Conservation (phyloP, 2,113 vertebrate species). For the Nanorana parkeri region DNA sequence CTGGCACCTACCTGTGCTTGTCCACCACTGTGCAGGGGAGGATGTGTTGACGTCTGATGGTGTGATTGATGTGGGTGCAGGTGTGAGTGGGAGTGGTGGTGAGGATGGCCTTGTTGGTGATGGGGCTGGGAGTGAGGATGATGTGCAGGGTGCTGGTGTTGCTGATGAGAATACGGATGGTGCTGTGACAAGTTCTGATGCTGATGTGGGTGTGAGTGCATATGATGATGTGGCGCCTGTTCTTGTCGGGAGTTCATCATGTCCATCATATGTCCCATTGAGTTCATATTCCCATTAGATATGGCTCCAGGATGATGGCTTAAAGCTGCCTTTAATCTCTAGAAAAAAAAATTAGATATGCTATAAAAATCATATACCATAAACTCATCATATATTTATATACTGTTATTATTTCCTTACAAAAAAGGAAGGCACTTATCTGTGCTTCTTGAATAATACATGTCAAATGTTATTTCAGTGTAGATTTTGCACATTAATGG, state of each 20-base stretch:
- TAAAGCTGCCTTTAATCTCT: conserved; percentile 97
- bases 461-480: too few relatives aligned
- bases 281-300: conserved; percentile 95
- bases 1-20: conserved; percentile 84
- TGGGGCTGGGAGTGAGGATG: conserved; percentile 88
- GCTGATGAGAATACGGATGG: conserved; percentile 79
- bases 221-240: conserved; percentile 87
- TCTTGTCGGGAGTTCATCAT: conserved; percentile 97
- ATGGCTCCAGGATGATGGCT: conserved; percentile 93
- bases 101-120: conserved; percentile 90
- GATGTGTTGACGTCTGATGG: conserved; percentile 94
- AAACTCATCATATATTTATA: too few relatives aligned
- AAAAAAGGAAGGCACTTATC: too few relatives aligned
- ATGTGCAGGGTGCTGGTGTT: conserved; percentile 87
- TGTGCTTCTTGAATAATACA: too few relatives aligned
- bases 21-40: conserved; percentile 84
- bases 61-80: conserved; percentile 86
- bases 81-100: conserved; percentile 94
- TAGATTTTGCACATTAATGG: too few relatives aligned
- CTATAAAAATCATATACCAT: too few relatives aligned
- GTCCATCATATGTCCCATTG: conserved; percentile 99
- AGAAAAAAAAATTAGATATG: conserved; percentile 63
- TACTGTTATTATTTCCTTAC: too few relatives aligned
- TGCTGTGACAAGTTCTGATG: conserved; percentile 86
- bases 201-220: conserved; percentile 95